Percentiles rank a stretch among this genome's conserved stretches.
phyloP scores from a whole-genome alignment of 2,888 invertebrate genomes.

The Oeneis ivallda region DNA sequence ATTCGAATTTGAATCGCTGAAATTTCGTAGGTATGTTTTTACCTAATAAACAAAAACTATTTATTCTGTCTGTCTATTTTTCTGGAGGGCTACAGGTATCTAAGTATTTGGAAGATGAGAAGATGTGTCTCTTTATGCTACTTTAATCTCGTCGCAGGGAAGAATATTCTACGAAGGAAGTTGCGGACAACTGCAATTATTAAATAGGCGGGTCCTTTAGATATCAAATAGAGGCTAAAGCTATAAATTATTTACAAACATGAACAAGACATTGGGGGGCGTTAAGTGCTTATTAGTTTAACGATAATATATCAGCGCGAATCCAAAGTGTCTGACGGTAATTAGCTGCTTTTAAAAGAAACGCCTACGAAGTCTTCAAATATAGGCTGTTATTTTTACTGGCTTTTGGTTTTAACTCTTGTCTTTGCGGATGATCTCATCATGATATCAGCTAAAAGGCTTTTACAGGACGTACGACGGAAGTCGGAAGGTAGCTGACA shows the following conservation, averaged over 20 bases:
- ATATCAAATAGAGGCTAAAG: not conserved
- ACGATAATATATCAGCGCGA: slow-evolving; percentile 34
- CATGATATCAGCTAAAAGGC: not conserved
- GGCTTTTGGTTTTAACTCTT: not conserved
- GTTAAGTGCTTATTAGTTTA: slow-evolving; percentile 50
- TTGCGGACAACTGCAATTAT: not conserved
- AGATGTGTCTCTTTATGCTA: too few species aligned
- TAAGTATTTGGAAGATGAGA: too few species aligned
- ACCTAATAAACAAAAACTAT: too few species aligned
- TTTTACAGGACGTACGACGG: not conserved
- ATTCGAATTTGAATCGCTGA: too few species aligned
- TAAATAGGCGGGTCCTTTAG: not conserved
- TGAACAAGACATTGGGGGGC: slow-evolving; percentile 27
- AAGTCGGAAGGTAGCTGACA: too few species aligned
- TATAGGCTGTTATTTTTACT: slow-evolving; percentile 23
- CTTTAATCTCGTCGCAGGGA: too few species aligned
- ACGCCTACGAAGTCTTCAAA: slow-evolving; percentile 15
- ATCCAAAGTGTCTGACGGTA: slow-evolving; percentile 24
- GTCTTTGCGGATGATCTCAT: not conserved
- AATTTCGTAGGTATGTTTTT: too few species aligned
- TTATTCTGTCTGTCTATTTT: too few species aligned
- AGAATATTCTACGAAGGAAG: too few species aligned
- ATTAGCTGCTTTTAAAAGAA: slow-evolving; percentile 28
- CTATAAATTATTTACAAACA: slow-evolving; percentile 18
- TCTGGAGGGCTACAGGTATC: too few species aligned